Conservation (phyloP, 64 coral and sea anemone species). For the Orbicella faveolata region DNA sequence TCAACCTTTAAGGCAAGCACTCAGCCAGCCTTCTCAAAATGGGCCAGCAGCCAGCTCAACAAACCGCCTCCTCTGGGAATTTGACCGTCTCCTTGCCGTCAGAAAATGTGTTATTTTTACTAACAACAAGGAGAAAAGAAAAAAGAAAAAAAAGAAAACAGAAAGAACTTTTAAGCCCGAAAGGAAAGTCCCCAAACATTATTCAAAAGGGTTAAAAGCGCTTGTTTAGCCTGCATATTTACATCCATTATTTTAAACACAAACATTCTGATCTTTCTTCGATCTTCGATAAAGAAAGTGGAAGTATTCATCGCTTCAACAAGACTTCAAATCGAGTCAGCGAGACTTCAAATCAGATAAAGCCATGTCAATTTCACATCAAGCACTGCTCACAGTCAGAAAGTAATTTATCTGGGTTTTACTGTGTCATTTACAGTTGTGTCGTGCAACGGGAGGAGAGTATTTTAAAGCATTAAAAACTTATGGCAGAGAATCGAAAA, state of each 20-base stretch:
- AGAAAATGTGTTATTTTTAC: conserved; percentile 10
- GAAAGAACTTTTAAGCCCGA: not conserved
- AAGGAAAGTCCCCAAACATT: not conserved
- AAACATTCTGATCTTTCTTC: conserved; percentile 29
- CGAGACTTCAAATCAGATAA: conserved; percentile 2
- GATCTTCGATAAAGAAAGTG: no score
- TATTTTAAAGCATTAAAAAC: conserved; percentile 36
- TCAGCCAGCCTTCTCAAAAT: conserved; percentile 28
- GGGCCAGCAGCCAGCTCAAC: conserved; percentile 16
- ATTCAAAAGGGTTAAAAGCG: conserved; percentile 28
- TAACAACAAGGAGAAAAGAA: not conserved
- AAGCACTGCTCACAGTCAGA: conserved; percentile 15
- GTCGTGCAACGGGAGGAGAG: conserved; percentile 1
- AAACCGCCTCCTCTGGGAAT: conserved; percentile 16
- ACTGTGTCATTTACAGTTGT: conserved; percentile 17
- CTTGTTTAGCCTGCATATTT: conserved; percentile 39
- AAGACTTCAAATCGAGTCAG: not conserved
- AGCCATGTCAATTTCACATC: conserved; percentile 41
- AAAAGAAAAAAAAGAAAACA: not conserved
- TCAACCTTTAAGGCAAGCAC: no score
- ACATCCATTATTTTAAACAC: conserved; percentile 41
- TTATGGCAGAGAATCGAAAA: conserved; percentile 55
- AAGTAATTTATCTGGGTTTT: conserved; percentile 46
- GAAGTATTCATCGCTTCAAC: conserved; percentile 39
- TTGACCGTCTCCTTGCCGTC: conserved; percentile 19